phyloP scores from a whole-genome alignment of 2,797 vertebrate genomes.

The Betta splendens region DNA sequence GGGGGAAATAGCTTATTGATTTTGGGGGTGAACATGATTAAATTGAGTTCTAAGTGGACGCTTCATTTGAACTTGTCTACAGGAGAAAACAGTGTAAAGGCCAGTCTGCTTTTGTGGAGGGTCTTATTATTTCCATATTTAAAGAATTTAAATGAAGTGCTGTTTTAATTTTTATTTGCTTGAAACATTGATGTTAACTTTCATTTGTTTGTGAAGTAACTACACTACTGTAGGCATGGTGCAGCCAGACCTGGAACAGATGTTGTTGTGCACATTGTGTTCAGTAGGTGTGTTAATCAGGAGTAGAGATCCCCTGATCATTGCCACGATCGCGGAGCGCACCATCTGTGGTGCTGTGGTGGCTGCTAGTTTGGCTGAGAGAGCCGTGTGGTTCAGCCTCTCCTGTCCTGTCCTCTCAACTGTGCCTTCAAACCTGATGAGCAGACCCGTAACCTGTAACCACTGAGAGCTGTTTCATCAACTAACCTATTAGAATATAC shows the following conservation, averaged over 20 bases:
- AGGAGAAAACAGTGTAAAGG: constrained; percentile 28
- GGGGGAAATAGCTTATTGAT: constrained; percentile 80
- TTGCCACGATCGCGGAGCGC: constrained; percentile 70
- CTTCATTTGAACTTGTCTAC: constrained; percentile 71
- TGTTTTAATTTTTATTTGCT: not conserved
- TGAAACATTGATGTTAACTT: not conserved
- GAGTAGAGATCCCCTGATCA: constrained; percentile 67
- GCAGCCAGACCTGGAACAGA: constrained; percentile 63
- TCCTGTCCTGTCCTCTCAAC: constrained; percentile 28
- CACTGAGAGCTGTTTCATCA: too few species aligned
- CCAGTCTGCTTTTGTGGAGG: constrained; percentile 16
- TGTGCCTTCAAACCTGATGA: constrained; percentile 8
- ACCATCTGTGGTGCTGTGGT: constrained; percentile 79
- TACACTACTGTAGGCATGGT: constrained; percentile 5
- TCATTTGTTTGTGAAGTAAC: constrained; percentile 15
- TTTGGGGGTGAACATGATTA: constrained; percentile 69
- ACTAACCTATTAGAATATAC: not conserved
- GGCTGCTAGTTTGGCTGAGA: constrained; percentile 57
- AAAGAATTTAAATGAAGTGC: not conserved
- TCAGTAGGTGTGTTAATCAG: constrained; percentile 77
- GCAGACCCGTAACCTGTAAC: constrained; percentile 35
- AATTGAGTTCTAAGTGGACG: constrained; percentile 73
- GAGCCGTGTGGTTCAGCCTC: constrained; percentile 49
- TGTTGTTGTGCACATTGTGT: constrained; percentile 69
- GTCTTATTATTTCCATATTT: constrained; percentile 15